Evolutionary conservation across 2,888 invertebrate species (phyloP), one percentile per base, ranked within the genome.

Genomic region (Synanthedon myopaeformis): DNA sequence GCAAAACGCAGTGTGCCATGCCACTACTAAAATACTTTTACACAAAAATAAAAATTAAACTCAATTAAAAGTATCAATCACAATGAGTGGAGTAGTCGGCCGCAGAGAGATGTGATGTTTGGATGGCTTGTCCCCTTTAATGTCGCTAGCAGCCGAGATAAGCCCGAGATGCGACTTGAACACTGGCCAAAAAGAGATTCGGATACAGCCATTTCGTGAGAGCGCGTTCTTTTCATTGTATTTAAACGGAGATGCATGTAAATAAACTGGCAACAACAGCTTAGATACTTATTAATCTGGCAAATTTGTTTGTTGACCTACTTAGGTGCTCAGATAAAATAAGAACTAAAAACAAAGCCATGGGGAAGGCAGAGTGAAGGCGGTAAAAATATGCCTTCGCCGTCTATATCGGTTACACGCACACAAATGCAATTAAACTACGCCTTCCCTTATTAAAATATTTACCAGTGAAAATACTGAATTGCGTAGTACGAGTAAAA

Each of bases 161-260:
- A 65, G 67, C 65, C 58, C 52, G 58, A 54, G 58, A 58, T 55
- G 58, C 56, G 57, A 67, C 65, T 75, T 76, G 71, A 74, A 74
- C 67, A 55, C 57, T 59, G 62, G 73, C 73, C 74, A 73, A 74
- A 66, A 67, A 61, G 58, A 59, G 59, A 64, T 66, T 63, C 59
- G 58, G 65, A 60, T 58, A 62, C 64, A 66, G 59, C 55, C 57
- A 61, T 62, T 61, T 54, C 56, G 59, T 49, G 60, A 61, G 63
- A 59, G 50, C 42, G 41, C 41, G 13, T 13, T 23, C 57, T 61
- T 59, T 67, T 58, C 58, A 61, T 60, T 61, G 59, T 63, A 58
- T 57, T 60, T 52, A 54, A 57, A 58, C 53, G 58, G 41, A 56
- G 56, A 58, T 53, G 52, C 48, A 41, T n/a, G n/a, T 3, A 13